Conservation (phyloP, 2,888 invertebrate genomes). For the Polia nebulosa region DNA sequence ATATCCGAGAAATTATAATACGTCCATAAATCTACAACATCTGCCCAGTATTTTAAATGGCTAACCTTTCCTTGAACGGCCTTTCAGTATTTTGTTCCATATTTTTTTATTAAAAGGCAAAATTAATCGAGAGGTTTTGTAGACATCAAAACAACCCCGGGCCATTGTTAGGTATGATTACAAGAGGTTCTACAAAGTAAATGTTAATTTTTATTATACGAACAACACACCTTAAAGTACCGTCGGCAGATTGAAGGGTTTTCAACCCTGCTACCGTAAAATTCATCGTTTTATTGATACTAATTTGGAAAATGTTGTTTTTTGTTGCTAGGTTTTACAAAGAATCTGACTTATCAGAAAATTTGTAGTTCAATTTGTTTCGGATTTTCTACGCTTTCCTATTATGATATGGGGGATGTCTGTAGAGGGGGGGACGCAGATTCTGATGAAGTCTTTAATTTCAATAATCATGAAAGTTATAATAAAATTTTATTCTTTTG, state of each 20-base stretch:
- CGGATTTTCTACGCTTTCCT: neutral
- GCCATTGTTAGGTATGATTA: constrained; percentile 88
- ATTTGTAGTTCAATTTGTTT: constrained; percentile 43
- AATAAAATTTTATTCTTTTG: neutral
- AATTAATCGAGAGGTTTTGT: constrained; percentile 87
- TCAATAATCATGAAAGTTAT: constrained; percentile 1
- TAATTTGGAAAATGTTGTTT: constrained; percentile 57
- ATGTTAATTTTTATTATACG: constrained; percentile 89
- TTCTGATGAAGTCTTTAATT: constrained; percentile 15
- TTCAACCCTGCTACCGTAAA: constrained; percentile 63
- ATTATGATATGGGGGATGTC: neutral
- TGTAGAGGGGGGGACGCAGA: too few species aligned
- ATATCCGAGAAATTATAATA: constrained; percentile 69
- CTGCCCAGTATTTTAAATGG: constrained; percentile 78
- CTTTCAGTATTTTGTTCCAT: constrained; percentile 75
- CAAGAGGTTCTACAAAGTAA: constrained; percentile 86
- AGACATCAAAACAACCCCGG: constrained; percentile 87
- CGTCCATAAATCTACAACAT: constrained; percentile 75
- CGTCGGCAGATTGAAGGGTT: constrained; percentile 70
- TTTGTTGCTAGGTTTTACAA: constrained; percentile 26
- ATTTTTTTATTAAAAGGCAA: constrained; percentile 84
- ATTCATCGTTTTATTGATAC: constrained; percentile 65
- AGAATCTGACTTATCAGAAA: constrained; percentile 29
- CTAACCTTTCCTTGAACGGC: constrained; percentile 74
- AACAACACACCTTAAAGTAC: constrained; percentile 81